These are phyloP conservation scores for Drosophila lini DNA, from an alignment of 1,140 invertebrate genomes.

Conservation along the genomic window DNA sequence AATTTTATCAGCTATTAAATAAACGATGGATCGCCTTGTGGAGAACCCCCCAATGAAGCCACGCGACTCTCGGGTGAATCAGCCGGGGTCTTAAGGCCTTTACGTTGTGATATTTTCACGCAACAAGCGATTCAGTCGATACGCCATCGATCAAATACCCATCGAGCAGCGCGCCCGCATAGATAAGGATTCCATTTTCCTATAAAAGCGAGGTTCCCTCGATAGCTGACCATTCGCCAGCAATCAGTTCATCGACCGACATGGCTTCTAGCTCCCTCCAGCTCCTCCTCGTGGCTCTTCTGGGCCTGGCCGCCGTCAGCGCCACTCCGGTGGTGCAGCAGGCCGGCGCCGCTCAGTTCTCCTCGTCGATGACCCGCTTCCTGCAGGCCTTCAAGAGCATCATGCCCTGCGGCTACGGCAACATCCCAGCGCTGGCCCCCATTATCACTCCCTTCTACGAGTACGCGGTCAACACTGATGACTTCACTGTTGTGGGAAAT, in stretches of 20 bases:
- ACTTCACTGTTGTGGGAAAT: slow-evolving; percentile 47
- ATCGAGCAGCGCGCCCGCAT: background rate
- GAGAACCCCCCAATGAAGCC: slow-evolving; percentile 1
- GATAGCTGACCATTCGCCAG: slow-evolving; percentile 4
- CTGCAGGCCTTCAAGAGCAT: slow-evolving; percentile 57
- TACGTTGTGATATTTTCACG: too few species aligned
- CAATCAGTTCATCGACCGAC: slow-evolving; percentile 17
- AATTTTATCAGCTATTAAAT: background rate
- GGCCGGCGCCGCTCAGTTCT: slow-evolving; percentile 22
- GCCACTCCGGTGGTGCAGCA: slow-evolving; percentile 34
- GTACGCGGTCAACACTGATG: slow-evolving; percentile 19
- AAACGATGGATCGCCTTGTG: background rate
- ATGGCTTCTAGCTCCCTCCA: slow-evolving; percentile 28
- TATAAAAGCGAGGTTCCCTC: slow-evolving; percentile 40
- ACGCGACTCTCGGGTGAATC: slow-evolving; percentile 2
- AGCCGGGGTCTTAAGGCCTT: background rate
- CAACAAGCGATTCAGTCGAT: slow-evolving; percentile 18
- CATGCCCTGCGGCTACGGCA: slow-evolving; percentile 61
- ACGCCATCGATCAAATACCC: slow-evolving; percentile 48
- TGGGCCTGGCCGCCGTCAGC: slow-evolving; percentile 24
- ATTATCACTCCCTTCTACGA: slow-evolving; percentile 15
- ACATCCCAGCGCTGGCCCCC: slow-evolving; percentile 53
- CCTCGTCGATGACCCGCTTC: slow-evolving; percentile 42
- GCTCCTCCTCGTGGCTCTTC: slow-evolving; percentile 37
- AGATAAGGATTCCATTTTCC: slow-evolving; percentile 2